Conservation (phyloP, 2,113 vertebrate genomes). For the Heterocephalus glaber region DNA sequence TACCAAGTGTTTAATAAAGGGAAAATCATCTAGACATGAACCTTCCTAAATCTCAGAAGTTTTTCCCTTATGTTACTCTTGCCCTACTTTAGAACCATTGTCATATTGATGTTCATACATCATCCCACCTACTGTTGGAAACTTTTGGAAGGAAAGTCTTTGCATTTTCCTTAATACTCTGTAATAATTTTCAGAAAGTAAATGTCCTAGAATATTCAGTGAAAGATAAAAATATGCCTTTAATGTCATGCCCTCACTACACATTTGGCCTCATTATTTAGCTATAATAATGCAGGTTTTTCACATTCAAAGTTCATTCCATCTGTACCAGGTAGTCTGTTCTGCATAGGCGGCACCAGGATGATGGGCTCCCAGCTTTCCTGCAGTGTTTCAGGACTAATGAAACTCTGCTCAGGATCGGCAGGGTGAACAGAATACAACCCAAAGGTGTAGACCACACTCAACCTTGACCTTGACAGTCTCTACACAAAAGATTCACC, state of each 20-base stretch:
- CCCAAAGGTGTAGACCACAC: not conserved
- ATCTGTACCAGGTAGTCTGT: not conserved
- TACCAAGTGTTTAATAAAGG: conserved; percentile 20
- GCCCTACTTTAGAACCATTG: not conserved
- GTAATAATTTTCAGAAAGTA: not conserved
- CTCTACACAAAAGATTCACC: not conserved
- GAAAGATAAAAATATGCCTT: not conserved
- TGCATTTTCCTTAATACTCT: not conserved
- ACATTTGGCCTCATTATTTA: not conserved
- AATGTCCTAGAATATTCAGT: not conserved
- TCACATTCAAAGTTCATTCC: not conserved
- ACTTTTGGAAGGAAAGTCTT: not conserved
- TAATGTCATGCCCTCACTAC: not conserved
- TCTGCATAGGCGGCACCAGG: not conserved
- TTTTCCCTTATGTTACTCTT: not conserved
- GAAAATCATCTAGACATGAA: not conserved
- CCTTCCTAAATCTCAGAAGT: not conserved
- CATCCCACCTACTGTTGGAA: not conserved
- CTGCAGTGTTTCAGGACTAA: not conserved
- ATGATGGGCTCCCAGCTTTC: not conserved
- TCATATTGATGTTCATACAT: not conserved
- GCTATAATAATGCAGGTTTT: not conserved
- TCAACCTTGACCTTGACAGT: not conserved
- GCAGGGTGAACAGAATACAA: not conserved
- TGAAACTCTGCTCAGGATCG: not conserved